Evolutionary conservation across 2,113 vertebrate species (phyloP).

Genomic region (Ailurus styani): DNA sequence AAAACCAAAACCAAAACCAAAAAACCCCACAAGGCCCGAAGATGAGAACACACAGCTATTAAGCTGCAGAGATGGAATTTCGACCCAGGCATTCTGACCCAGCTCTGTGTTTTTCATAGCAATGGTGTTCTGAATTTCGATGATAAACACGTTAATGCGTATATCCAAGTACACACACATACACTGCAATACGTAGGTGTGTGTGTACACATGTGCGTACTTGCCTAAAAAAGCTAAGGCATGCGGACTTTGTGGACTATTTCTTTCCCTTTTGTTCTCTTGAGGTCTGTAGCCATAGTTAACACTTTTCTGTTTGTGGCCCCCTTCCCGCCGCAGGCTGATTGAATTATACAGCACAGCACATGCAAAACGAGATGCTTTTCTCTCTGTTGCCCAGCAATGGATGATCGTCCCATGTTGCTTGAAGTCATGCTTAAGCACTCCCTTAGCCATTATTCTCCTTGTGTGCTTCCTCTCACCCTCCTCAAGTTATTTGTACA

Average conservation of each 20-base stretch:
- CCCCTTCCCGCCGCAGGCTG: not conserved
- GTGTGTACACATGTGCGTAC: not conserved
- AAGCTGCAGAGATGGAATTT: not conserved
- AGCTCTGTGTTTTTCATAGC: not conserved
- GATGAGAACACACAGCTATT: not conserved
- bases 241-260: not conserved
- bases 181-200: not conserved
- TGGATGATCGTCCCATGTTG: not conserved
- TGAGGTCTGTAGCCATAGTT: not conserved
- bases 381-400: slow-evolving; percentile 32
- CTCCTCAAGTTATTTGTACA: not conserved
- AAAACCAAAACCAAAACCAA: no score
- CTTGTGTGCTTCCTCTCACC: not conserved
- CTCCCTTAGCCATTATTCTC: not conserved
- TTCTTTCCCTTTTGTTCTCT: not conserved
- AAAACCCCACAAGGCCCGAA: not conserved
- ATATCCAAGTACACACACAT: not conserved
- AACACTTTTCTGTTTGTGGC: not conserved
- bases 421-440: not conserved
- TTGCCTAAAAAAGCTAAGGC: not conserved
- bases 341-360: slow-evolving; percentile 40
- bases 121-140: not conserved
- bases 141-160: not conserved
- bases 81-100: not conserved
- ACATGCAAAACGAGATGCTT: slow-evolving; percentile 28